phyloP scores from a whole-genome alignment of 2,888 invertebrate genomes.

The Pandemis cinnamomeana region DNA sequence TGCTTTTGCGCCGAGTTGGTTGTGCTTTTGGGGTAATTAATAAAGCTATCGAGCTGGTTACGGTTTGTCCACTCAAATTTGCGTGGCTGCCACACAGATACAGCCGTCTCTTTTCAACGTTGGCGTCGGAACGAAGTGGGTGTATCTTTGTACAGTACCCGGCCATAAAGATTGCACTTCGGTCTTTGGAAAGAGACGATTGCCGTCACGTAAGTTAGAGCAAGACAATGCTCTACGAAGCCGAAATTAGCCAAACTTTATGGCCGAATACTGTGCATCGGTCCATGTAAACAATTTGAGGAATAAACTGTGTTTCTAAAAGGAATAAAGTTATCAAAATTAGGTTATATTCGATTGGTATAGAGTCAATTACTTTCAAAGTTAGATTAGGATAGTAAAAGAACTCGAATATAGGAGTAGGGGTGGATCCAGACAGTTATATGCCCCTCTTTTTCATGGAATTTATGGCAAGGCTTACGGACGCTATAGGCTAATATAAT shows the following conservation, averaged over 20 bases:
- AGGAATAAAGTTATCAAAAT: too few species aligned
- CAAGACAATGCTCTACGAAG: too few species aligned
- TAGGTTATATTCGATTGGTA: not conserved
- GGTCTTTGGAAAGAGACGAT: too few species aligned
- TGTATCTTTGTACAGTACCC: not conserved
- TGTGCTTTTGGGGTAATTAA: constrained; percentile 5
- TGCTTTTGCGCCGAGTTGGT: constrained; percentile 70
- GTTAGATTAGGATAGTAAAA: not conserved
- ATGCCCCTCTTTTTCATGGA: not conserved
- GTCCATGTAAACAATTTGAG: not conserved
- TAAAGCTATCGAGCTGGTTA: not conserved
- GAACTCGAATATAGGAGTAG: not conserved
- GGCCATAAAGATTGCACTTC: too few species aligned
- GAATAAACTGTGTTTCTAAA: not conserved
- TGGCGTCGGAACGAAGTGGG: not conserved
- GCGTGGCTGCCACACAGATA: not conserved
- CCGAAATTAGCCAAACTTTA: too few species aligned
- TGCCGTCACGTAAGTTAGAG: too few species aligned
- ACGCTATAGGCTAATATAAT: too few species aligned
- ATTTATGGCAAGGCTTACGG: not conserved
- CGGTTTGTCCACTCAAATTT: not conserved
- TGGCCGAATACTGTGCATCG: too few species aligned
- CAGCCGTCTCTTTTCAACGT: not conserved
- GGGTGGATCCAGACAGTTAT: not conserved
- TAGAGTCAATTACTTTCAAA: not conserved